Conservation (phyloP, 2,888 invertebrate genomes). For the Copidosoma aretas region DNA sequence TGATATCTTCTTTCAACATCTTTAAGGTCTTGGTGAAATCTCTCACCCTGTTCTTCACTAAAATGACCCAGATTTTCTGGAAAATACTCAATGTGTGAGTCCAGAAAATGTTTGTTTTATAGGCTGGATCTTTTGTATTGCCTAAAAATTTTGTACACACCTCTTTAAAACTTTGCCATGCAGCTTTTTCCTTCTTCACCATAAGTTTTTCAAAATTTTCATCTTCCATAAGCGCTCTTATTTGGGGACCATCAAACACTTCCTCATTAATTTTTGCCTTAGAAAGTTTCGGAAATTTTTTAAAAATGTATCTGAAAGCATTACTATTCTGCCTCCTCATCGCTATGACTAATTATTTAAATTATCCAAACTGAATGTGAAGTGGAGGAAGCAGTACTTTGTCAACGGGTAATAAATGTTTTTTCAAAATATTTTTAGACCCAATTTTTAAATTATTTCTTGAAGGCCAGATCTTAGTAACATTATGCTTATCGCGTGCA, state of each 20-base stretch:
- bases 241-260: slow-evolving; percentile 35
- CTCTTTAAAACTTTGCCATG: slow-evolving; percentile 14
- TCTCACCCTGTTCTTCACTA: slow-evolving; percentile 14
- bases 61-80: neutral
- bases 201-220: slow-evolving; percentile 21
- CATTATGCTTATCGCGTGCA: too few relatives aligned
- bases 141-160: slow-evolving; percentile 3
- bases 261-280: slow-evolving; percentile 44
- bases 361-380: too few relatives aligned
- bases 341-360: slow-evolving; percentile 5
- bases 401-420: too few relatives aligned
- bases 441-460: too few relatives aligned
- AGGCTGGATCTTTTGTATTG: slow-evolving; percentile 33
- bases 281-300: slow-evolving; percentile 26
- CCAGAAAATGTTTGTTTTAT: slow-evolving; percentile 48
- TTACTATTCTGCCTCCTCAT: slow-evolving; percentile 41
- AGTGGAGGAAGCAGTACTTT: too few relatives aligned
- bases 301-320: slow-evolving; percentile 27
- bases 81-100: neutral
- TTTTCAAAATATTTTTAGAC: too few relatives aligned
- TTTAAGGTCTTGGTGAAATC: slow-evolving; percentile 13
- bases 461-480: too few relatives aligned
- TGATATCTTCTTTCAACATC: slow-evolving; percentile 7
- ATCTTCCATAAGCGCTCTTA: slow-evolving; percentile 17
- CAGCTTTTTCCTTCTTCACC: slow-evolving; percentile 8